phyloP scores from a whole-genome alignment of 2,113 vertebrate species.

The Neomonachus schauinslandi region DNA sequence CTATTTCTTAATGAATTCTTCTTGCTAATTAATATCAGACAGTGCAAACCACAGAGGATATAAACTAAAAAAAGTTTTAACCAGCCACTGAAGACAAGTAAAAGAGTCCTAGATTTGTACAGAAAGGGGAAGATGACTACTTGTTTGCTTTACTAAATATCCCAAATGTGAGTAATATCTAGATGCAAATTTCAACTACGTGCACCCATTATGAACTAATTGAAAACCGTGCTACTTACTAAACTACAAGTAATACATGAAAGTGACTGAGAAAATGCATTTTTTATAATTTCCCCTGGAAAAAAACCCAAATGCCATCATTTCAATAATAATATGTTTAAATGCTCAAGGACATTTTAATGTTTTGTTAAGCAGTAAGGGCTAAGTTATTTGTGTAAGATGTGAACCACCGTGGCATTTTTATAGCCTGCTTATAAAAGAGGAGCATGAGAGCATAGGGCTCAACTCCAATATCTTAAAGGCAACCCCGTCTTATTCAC shows the following conservation, averaged over 20 bases:
- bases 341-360: not conserved
- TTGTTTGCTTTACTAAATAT: slow-evolving; percentile 26
- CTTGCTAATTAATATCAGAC: slow-evolving; percentile 39
- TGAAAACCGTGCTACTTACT: not conserved
- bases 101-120: not conserved
- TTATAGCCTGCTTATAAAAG: not conserved
- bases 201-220: not conserved
- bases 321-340: not conserved
- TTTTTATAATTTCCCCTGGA: not conserved
- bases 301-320: not conserved
- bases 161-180: not conserved
- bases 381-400: not conserved
- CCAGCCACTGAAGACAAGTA: not conserved
- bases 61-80: not conserved
- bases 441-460: not conserved
- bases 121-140: not conserved
- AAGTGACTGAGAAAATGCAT: not conserved
- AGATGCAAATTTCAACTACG: slow-evolving; percentile 5
- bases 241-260: not conserved
- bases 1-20: slow-evolving; percentile 24
- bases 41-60: not conserved
- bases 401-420: not conserved
- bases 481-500: not conserved
- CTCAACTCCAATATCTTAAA: not conserved
- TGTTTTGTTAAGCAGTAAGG: not conserved